Conservation (phyloP, 2,888 invertebrate species). For the Pandemis corylana region DNA sequence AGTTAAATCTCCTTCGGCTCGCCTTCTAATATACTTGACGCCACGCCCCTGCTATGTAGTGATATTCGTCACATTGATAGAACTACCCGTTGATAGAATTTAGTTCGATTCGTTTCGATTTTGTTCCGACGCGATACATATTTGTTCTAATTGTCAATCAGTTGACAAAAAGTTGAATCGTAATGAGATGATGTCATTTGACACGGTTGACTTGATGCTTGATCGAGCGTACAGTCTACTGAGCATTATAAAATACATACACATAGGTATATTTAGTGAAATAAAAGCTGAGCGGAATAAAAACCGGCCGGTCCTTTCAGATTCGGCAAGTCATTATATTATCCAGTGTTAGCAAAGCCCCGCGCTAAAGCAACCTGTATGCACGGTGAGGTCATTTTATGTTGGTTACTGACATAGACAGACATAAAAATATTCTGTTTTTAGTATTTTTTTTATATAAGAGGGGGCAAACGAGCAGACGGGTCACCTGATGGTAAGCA, state of each 20-base stretch:
- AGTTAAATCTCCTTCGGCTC: too few relatives aligned
- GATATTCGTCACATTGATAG: neutral
- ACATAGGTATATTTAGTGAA: neutral
- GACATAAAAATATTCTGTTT: too few relatives aligned
- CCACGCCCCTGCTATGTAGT: too few relatives aligned
- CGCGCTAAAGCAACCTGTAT: too few relatives aligned
- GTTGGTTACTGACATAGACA: too few relatives aligned
- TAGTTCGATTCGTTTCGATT: slow-evolving; percentile 22
- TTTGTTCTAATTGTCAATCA: slow-evolving; percentile 42
- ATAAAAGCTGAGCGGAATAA: neutral
- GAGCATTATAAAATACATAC: neutral
- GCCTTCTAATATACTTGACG: too few relatives aligned
- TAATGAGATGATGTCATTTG: slow-evolving; percentile 42
- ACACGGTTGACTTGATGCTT: slow-evolving; percentile 22
- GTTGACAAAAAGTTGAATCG: slow-evolving; percentile 38
- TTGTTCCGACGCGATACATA: slow-evolving; percentile 27
- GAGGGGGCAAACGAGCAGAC: too few relatives aligned
- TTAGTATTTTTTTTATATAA: too few relatives aligned
- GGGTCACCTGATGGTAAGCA: too few relatives aligned
- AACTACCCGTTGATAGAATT: slow-evolving; percentile 18
- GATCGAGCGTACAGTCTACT: neutral
- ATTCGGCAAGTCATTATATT: too few relatives aligned
- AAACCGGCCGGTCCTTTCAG: neutral
- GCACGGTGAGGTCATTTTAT: too few relatives aligned
- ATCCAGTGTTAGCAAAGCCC: too few relatives aligned